These are phyloP conservation scores for Phrixothrix hirtus DNA, from an alignment of 2,888 invertebrate genomes.

Conservation along the genomic window DNA sequence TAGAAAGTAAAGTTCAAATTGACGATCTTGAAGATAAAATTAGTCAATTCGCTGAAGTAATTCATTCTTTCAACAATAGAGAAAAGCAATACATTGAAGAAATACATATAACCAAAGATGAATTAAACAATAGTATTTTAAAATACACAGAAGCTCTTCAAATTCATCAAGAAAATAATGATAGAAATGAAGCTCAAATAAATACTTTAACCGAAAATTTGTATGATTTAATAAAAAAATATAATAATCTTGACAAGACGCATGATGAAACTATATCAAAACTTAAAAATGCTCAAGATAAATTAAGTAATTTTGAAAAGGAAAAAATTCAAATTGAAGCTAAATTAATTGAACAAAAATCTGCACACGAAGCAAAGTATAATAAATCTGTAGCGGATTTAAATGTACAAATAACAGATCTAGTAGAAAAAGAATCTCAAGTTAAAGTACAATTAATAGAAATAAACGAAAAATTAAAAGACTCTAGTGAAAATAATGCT, in stretches of 20 bases:
- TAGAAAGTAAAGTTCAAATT: constrained; percentile 23
- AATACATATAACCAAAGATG: constrained; percentile 28
- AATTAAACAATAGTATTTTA: constrained; percentile 27
- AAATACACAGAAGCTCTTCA: constrained; percentile 34
- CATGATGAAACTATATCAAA: constrained; percentile 13
- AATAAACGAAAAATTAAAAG: constrained; percentile 1
- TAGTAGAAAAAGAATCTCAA: constrained; percentile 3
- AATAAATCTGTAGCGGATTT: constrained; percentile 2
- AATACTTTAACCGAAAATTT: constrained; percentile 35
- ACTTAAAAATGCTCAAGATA: constrained; percentile 10
- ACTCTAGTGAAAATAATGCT: background rate
- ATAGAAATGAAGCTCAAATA: constrained; percentile 32
- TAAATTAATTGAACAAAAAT: constrained; percentile 25
- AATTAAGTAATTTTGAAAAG: constrained; percentile 1
- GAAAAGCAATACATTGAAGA: constrained; percentile 29
- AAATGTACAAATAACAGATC: constrained; percentile 2
- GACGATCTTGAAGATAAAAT: constrained; percentile 27
- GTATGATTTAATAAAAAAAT: constrained; percentile 33
- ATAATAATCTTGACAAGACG: constrained; percentile 29
- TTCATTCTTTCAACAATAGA: constrained; percentile 20
- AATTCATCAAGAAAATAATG: constrained; percentile 30
- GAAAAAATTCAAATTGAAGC: constrained; percentile 6
- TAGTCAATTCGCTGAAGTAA: constrained; percentile 18
- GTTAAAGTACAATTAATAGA: constrained; percentile 2
- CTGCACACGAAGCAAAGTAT: constrained; percentile 24